Base-by-base conservation (phyloP, 2,113 vertebrate genomes). In the Dermatemys mawii region DNA sequence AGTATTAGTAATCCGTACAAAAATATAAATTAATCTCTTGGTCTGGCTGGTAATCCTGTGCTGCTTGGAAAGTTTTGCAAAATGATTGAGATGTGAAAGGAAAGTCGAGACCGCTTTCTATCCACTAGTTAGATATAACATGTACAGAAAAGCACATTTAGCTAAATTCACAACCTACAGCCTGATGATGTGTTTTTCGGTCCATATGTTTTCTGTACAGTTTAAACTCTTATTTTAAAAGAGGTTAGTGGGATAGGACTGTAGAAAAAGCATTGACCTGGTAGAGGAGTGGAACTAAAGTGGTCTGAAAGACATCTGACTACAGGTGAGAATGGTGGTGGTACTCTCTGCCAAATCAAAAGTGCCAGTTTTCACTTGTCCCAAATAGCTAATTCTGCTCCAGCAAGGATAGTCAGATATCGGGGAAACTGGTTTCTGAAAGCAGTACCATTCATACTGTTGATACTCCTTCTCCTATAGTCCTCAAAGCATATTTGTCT, bases 1-100 rank as follows among this genome's bases (percentile, higher is more conserved):
- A 75, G 90, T 84, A 78, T 92, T 85, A 73, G 27, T 29, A 67
- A 22, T 75, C 49, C 87, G 49, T 46, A 81, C 57, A 92, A 87
- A 55, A 57, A 85, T 90, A 87, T 46, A 81, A 38, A 79, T 86
- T 93, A 79, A 81, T 79, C 88, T 90, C 86, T 88, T 85, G 87
- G 78, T 76, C 50, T 91, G 73, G 50, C 84, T 87, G 21, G 85
- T 95, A 85, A 87, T 89, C n/a, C 57, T 48, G 5, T 60, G 53
- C 70, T 80, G 32, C 83, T 81, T 92, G 44, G 73, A 86, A 89
- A 49, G 49, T 70, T 83, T 76, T 82, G 76, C 63, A 67, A n/a
- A 83, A 75, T 90, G 90, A 87, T 76, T 94, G 91, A 84, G 50
- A 70, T 1, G 9, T 70, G n/a, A 76, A 76, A 44, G 41, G 24